phyloP scores from a whole-genome alignment of 2,113 vertebrate species.

The Spea bombifrons region DNA sequence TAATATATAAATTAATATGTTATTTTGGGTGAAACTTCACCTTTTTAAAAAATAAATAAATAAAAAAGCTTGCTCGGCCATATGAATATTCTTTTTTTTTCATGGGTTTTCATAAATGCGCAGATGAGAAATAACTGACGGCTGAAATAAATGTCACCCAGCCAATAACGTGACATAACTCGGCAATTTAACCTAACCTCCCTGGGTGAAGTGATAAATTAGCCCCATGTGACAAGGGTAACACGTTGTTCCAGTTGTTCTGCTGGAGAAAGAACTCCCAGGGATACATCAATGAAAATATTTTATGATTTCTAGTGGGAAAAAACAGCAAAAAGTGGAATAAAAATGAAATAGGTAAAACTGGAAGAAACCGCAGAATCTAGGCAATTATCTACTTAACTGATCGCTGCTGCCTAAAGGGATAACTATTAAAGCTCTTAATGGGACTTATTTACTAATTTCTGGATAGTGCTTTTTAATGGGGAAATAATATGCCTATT shows the following conservation, averaged over 20 bases:
- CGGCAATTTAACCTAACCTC: background rate
- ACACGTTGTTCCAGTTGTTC: background rate
- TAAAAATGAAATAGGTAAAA: background rate
- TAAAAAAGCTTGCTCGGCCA: too few relatives aligned
- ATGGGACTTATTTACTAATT: too few relatives aligned
- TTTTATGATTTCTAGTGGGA: background rate
- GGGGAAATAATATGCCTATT: too few relatives aligned
- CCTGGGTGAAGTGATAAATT: background rate
- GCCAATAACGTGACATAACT: background rate
- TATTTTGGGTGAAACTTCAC: too few relatives aligned
- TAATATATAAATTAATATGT: too few relatives aligned
- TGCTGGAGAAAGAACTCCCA: background rate
- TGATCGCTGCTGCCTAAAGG: too few relatives aligned
- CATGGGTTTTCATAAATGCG: background rate
- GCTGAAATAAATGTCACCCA: background rate
- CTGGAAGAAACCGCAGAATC: too few relatives aligned
- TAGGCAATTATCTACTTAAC: too few relatives aligned
- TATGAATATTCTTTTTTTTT: background rate
- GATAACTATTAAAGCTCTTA: too few relatives aligned
- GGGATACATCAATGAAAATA: background rate
- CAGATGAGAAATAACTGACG: background rate
- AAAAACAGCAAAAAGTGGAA: background rate
- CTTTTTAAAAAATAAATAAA: too few relatives aligned
- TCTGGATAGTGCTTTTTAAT: too few relatives aligned
- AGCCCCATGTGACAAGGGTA: background rate